Percentiles rank a stretch among this genome's conserved stretches.
Conservation (phyloP, 1,140 invertebrate genomes). For the Lamellibrachia luymesi region DNA sequence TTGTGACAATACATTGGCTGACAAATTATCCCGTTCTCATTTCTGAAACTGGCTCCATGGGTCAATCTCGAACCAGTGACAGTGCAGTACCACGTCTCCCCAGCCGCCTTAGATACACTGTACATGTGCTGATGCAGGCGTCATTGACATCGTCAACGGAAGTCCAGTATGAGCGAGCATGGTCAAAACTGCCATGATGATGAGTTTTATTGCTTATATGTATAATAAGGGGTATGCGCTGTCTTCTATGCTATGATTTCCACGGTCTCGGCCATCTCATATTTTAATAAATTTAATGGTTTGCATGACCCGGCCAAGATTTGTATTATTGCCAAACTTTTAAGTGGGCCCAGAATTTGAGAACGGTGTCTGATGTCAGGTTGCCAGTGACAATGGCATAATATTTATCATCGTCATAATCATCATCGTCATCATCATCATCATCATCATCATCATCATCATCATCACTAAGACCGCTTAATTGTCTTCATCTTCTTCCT, state of each 20-base stretch:
- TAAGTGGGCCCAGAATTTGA: background rate
- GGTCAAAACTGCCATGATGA: background rate
- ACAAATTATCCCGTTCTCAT: background rate
- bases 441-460: too few relatives aligned
- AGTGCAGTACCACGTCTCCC: background rate
- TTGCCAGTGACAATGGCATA: background rate
- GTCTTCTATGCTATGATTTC: background rate
- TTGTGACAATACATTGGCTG: background rate
- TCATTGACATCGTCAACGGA: background rate
- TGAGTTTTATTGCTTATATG: background rate
- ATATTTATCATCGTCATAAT: too few relatives aligned
- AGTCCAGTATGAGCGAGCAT: background rate
- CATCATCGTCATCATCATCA: too few relatives aligned
- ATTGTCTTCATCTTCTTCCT: too few relatives aligned
- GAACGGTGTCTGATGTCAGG: background rate
- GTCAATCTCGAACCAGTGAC: background rate
- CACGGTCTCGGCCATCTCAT: background rate
- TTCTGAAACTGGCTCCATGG: background rate
- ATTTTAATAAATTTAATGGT: background rate
- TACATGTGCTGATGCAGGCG: too few relatives aligned
- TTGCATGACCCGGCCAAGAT: background rate
- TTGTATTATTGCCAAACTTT: background rate
- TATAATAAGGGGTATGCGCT: background rate
- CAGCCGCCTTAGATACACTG: background rate
- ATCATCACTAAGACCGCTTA: too few relatives aligned